Percentiles rank a stretch among this genome's conserved stretches.
Evolutionary conservation across 2,888 invertebrate genomes (phyloP).

Genomic region (Cephus pygmeus): DNA sequence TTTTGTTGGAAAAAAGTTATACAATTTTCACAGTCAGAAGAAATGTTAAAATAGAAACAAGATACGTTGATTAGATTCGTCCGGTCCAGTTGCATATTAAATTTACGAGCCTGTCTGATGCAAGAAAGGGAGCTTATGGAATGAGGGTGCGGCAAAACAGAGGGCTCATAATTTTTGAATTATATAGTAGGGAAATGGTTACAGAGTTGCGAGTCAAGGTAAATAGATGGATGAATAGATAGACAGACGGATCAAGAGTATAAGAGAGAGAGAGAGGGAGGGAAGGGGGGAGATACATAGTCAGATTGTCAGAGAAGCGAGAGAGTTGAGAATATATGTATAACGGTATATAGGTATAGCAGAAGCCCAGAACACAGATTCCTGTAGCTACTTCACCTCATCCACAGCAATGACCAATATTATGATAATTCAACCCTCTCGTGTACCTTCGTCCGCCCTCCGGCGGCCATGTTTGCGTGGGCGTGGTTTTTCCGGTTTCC

Average conservation of each 20-base stretch:
- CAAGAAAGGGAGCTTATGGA: too few relatives aligned
- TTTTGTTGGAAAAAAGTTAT: too few relatives aligned
- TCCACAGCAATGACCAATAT: constrained; percentile 61
- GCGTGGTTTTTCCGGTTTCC: constrained; percentile 62
- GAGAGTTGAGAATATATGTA: constrained; percentile 8
- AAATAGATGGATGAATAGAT: constrained; percentile 2
- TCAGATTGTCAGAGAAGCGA: neutral
- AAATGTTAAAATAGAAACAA: too few relatives aligned
- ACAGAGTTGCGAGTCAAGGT: neutral
- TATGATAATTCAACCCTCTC: constrained; percentile 60
- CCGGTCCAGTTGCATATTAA: too few relatives aligned
- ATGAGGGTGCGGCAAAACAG: too few relatives aligned
- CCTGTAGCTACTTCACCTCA: constrained; percentile 48
- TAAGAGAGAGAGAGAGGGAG: neutral
- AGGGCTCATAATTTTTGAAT: too few relatives aligned
- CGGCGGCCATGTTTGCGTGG: constrained; percentile 63
- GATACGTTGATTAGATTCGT: too few relatives aligned
- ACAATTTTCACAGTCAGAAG: too few relatives aligned
- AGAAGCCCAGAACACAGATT: constrained; percentile 30
- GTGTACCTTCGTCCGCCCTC: constrained; percentile 34
- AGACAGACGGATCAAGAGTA: constrained; percentile 9
- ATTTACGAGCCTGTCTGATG: too few relatives aligned
- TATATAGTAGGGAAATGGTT: too few relatives aligned
- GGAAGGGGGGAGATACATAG: neutral
- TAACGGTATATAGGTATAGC: constrained; percentile 16